These are phyloP conservation scores for Danaus melanippus DNA, from an alignment of 1,140 invertebrate genomes.

Conservation along the genomic window DNA sequence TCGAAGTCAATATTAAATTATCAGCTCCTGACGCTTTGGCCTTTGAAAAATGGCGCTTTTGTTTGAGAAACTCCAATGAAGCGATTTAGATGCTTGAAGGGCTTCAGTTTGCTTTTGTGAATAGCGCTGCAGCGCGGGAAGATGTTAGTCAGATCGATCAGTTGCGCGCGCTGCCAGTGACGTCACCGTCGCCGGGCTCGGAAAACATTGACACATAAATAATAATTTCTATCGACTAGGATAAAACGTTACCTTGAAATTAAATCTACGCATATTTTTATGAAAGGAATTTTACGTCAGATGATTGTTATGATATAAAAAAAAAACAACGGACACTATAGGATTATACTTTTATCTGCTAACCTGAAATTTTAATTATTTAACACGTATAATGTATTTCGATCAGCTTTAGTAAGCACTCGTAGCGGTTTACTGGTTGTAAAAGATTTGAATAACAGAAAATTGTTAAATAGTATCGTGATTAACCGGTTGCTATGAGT, in stretches of 20 bases:
- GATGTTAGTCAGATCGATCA: slow-evolving; percentile 41
- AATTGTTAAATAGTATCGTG: no score
- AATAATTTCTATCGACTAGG: slow-evolving; percentile 28
- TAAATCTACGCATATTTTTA: slow-evolving; percentile 9
- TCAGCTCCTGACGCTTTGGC: not conserved
- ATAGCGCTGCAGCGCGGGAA: slow-evolving; percentile 46
- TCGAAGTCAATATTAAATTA: no score
- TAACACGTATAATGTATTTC: no score
- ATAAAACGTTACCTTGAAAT: slow-evolving; percentile 24
- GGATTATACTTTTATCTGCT: no score
- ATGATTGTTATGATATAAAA: no score
- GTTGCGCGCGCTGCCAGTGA: slow-evolving; percentile 59
- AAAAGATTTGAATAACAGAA: no score
- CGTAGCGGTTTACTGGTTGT: no score
- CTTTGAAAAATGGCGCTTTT: slow-evolving; percentile 10
- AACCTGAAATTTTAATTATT: no score
- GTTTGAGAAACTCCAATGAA: slow-evolving; percentile 9
- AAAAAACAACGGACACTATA: no score
- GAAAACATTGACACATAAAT: slow-evolving; percentile 43
- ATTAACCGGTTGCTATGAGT: no score
- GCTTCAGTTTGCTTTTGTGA: slow-evolving; percentile 19
- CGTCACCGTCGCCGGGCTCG: slow-evolving; percentile 52
- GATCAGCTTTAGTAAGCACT: no score
- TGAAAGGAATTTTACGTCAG: not conserved
- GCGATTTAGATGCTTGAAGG: slow-evolving; percentile 38